A percentile compares a stretch with the other conserved stretches of the same genome.
These are phyloP conservation scores for Fukomys damarensis DNA, from an alignment of 2,113 vertebrate species.

Conservation along the genomic window DNA sequence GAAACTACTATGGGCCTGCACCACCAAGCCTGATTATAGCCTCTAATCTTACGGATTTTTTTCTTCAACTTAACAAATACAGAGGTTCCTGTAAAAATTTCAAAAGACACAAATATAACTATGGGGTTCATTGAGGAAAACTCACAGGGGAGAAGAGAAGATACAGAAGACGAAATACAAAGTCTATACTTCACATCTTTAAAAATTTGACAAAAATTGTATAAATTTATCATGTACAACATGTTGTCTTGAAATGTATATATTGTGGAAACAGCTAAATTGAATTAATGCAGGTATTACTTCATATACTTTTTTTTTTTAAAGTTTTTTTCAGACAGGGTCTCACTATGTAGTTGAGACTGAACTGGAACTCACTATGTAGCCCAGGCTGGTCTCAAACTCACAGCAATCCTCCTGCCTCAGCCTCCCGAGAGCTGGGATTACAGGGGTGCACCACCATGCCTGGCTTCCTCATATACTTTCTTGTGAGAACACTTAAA, in stretches of 20 bases:
- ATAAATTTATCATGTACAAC: background rate
- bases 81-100: conserved; percentile 23
- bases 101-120: conserved; percentile 39
- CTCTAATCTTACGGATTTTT: conserved; percentile 7
- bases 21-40: background rate
- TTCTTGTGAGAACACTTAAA: background rate
- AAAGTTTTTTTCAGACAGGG: too few species aligned
- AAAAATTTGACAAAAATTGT: background rate
- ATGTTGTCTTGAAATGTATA: background rate
- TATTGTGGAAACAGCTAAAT: background rate
- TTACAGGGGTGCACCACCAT: too few species aligned
- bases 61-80: conserved; percentile 5
- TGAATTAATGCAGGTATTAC: background rate
- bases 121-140: conserved; percentile 52
- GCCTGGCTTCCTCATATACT: too few species aligned
- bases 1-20: too few species aligned
- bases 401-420: too few species aligned
- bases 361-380: background rate
- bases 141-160: background rate
- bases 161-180: background rate
- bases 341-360: background rate
- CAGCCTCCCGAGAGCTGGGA: too few species aligned
- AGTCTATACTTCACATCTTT: background rate
- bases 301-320: background rate
- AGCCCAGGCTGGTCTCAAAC: too few species aligned